Percentiles rank a stretch among this genome's conserved stretches.
These are phyloP conservation scores for Dreissena rostriformis DNA, from an alignment of 1,140 invertebrate genomes.

Conservation along the genomic window DNA sequence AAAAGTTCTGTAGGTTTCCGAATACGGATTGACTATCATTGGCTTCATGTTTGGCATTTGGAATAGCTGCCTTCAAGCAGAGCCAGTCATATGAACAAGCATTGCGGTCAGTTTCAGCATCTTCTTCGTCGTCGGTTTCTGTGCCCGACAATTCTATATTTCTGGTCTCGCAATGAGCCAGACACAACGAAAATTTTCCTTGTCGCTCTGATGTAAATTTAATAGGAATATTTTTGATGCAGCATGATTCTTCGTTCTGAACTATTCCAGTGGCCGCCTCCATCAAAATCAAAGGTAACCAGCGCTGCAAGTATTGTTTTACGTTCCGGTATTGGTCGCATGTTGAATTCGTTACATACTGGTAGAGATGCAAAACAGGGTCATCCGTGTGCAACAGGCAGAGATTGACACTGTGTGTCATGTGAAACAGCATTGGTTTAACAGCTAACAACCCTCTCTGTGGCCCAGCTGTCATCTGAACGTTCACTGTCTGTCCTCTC, in stretches of 20 bases:
- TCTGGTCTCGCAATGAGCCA: constrained; percentile 48
- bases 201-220: constrained; percentile 19
- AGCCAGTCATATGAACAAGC: constrained; percentile 54
- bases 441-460: constrained; percentile 55
- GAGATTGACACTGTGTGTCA: constrained; percentile 53
- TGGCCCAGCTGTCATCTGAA: constrained; percentile 54
- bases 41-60: not conserved
- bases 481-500: constrained; percentile 45
- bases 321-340: constrained; percentile 27
- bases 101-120: not conserved
- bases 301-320: constrained; percentile 53
- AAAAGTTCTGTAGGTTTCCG: not conserved
- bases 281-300: constrained; percentile 61
- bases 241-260: constrained; percentile 24
- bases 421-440: constrained; percentile 45
- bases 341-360: constrained; percentile 31
- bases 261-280: constrained; percentile 57
- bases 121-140: constrained; percentile 14
- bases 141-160: constrained; percentile 54
- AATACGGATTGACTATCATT: not conserved
- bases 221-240: constrained; percentile 35
- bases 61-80: constrained; percentile 43
- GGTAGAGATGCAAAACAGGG: constrained; percentile 50
- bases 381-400: constrained; percentile 56
- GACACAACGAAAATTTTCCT: constrained; percentile 52